Percentiles rank a stretch among this genome's conserved stretches.
phyloP scores from a whole-genome alignment of 1,140 invertebrate species.

The Conopomorpha cramerella region DNA sequence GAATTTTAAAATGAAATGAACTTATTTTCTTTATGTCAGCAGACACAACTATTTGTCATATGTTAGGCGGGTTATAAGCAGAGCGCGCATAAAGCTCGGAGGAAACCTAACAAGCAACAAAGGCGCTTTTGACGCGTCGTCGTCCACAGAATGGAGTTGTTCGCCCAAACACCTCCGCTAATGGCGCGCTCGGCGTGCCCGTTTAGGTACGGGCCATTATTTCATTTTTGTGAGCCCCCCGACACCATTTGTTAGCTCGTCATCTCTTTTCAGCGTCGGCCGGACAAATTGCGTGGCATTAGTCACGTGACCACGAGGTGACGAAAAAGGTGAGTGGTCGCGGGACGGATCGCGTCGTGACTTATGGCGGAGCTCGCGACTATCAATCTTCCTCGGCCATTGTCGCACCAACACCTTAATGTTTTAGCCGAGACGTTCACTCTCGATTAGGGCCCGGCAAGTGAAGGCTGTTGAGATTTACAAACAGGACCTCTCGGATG shows the following conservation, averaged over 20 bases:
- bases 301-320: constrained; percentile 52
- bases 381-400: constrained; percentile 43
- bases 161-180: constrained; percentile 55
- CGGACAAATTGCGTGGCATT: constrained; percentile 54
- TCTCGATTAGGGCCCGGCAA: too few species aligned
- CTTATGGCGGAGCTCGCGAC: constrained; percentile 17
- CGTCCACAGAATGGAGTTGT: constrained; percentile 52
- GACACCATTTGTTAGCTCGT: constrained; percentile 53
- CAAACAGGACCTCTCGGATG: too few species aligned
- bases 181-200: constrained; percentile 39
- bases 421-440: too few species aligned
- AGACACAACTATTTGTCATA: constrained; percentile 51
- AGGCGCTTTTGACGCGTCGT: constrained; percentile 49
- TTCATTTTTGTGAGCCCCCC: constrained; percentile 55
- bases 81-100: constrained; percentile 45
- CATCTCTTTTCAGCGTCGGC: constrained; percentile 53
- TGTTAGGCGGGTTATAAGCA: constrained; percentile 47
- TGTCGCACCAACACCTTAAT: constrained; percentile 16
- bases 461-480: too few species aligned
- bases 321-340: constrained; percentile 55
- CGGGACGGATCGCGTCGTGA: constrained; percentile 55
- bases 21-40: constrained; percentile 28
- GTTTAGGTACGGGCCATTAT: constrained; percentile 54
- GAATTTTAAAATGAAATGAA: constrained; percentile 30
- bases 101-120: constrained; percentile 54